Evolutionary conservation across 2,113 vertebrate genomes (phyloP).

Genomic region (Pardalotus punctatus): DNA sequence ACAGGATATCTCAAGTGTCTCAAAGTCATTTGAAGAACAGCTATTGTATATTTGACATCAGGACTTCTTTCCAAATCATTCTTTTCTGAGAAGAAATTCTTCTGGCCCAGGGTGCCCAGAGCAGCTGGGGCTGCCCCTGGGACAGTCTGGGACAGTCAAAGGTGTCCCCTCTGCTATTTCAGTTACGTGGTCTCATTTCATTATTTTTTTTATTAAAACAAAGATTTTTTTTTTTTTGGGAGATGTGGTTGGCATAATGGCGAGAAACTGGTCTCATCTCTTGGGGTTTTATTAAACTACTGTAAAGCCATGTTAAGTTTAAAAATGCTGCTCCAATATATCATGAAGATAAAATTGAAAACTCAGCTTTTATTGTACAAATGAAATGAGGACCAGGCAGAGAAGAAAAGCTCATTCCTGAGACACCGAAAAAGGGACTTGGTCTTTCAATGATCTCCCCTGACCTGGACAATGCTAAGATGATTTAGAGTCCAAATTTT

Average conservation of each 20-base stretch:
- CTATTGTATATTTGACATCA: not conserved
- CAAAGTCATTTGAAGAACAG: not conserved
- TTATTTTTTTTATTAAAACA: not conserved
- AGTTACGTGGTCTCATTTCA: rapidly evolving
- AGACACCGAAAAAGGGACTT: not conserved
- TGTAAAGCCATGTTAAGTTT: not conserved
- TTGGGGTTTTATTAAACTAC: not conserved
- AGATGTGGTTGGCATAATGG: not conserved
- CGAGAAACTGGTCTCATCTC: not conserved
- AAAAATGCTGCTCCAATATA: not conserved
- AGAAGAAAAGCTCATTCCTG: not conserved
- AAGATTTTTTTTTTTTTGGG: not conserved
- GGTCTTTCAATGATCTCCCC: not conserved
- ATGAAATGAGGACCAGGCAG: not conserved
- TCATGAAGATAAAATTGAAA: not conserved
- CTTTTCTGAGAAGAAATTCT: not conserved
- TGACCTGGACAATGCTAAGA: not conserved
- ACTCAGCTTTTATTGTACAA: not conserved
- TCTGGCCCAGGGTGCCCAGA: not conserved
- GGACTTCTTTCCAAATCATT: not conserved
- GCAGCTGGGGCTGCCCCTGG: not conserved
- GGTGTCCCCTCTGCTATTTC: not conserved
- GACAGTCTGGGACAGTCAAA: not conserved
- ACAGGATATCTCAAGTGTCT: not conserved
- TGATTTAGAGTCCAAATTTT: not conserved